Evolutionary conservation across 2,797 vertebrate genomes (phyloP).

Genomic region (Sebastes hubbsi): DNA sequence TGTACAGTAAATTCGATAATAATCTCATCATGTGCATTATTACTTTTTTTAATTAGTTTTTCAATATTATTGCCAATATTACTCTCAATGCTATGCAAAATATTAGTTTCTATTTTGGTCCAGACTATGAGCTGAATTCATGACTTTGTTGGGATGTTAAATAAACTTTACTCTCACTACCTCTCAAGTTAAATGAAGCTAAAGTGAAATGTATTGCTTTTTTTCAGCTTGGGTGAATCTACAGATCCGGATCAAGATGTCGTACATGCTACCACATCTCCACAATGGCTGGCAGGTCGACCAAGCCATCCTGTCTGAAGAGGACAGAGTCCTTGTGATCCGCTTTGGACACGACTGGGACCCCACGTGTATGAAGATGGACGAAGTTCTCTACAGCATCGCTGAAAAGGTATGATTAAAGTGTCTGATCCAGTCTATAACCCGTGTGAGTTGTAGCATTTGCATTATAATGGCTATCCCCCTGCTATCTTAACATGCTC

Average conservation of each 20-base stretch:
- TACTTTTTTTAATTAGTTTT: background rate
- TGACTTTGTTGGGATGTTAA: background rate
- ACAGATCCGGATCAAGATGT: slow-evolving; percentile 82
- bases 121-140: background rate
- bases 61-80: background rate
- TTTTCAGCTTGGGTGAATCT: slow-evolving; percentile 8
- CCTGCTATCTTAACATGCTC: background rate
- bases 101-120: background rate
- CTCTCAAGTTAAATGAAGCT: accelerated
- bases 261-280: slow-evolving; percentile 98
- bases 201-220: background rate
- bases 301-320: slow-evolving; percentile 97
- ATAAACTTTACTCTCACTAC: accelerated
- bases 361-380: slow-evolving; percentile 99
- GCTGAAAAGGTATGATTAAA: slow-evolving; percentile 90
- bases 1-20: background rate
- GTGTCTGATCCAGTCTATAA: background rate
- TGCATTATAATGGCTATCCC: background rate
- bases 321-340: slow-evolving; percentile 96
- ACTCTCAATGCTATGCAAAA: background rate
- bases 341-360: slow-evolving; percentile 99
- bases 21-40: background rate
- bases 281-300: slow-evolving; percentile 99
- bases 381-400: slow-evolving; percentile 96
- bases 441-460: too few species aligned